Evolutionary conservation across 2,797 vertebrate species (phyloP).

Genomic region (Thalassophryne amazonica): DNA sequence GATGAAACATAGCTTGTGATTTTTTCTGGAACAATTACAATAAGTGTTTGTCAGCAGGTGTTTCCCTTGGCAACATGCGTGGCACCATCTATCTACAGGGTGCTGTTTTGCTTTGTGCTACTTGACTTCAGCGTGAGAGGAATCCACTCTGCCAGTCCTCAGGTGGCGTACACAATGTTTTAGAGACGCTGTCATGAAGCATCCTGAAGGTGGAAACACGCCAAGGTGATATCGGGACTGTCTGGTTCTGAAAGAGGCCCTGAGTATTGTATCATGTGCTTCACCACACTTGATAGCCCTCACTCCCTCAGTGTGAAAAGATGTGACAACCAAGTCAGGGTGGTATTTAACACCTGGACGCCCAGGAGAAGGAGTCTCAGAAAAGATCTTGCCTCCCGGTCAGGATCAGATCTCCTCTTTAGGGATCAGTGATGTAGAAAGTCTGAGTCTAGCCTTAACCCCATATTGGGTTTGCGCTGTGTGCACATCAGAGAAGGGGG

Average conservation of each 20-base stretch:
- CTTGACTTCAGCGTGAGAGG: conserved; percentile 65
- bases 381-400: conserved; percentile 27
- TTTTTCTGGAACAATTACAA: too few species aligned
- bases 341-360: conserved; percentile 57
- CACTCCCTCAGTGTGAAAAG: conserved; percentile 45
- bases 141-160: conserved; percentile 54
- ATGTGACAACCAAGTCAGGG: conserved; percentile 38
- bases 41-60: too few species aligned
- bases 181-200: conserved; percentile 51
- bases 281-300: conserved; percentile 18
- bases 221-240: conserved; percentile 30
- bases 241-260: not conserved
- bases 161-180: conserved; percentile 46
- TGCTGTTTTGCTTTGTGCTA: conserved; percentile 63
- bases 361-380: conserved; percentile 49
- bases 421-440: conserved; percentile 29
- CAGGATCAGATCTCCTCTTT: conserved; percentile 60
- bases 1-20: too few species aligned
- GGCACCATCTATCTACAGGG: conserved; percentile 68
- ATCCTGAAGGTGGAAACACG: conserved; percentile 44
- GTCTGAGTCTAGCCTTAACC: conserved; percentile 38
- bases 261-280: conserved; percentile 7
- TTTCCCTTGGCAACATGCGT: conserved; percentile 38
- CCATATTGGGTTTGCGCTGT: conserved; percentile 14
- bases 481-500: conserved; percentile 23